phyloP scores from a whole-genome alignment of 2,888 invertebrate species.

The Acrobasis consociella region DNA sequence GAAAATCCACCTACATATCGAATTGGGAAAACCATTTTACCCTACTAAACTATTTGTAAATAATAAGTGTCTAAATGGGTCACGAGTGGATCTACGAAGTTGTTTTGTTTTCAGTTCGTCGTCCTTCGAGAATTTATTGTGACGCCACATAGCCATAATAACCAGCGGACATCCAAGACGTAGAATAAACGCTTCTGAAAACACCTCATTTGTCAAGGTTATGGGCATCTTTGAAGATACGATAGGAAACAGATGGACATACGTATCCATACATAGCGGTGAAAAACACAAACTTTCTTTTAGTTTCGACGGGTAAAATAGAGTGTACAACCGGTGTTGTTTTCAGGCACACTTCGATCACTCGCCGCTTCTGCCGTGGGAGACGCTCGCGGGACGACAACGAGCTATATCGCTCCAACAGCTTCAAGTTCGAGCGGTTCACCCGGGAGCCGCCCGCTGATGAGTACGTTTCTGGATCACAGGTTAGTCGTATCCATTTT shows the following conservation, averaged over 20 bases:
- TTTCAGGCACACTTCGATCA: conserved; percentile 80
- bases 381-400: conserved; percentile 88
- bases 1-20: background rate
- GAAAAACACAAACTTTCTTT: no score
- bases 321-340: background rate
- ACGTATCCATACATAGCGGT: no score
- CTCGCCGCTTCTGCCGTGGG: conserved; percentile 89
- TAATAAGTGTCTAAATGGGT: background rate
- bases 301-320: no score
- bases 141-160: no score
- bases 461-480: conserved; percentile 86
- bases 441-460: conserved; percentile 86
- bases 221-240: no score
- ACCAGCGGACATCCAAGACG: no score
- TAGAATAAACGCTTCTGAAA: no score
- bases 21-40: conserved; percentile 11
- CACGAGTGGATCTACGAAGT: background rate
- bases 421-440: conserved; percentile 94
- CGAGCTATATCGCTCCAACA: conserved; percentile 93
- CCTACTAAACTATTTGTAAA: no score
- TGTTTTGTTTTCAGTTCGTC: background rate
- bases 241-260: no score
- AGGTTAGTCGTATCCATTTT: conserved; percentile 79
- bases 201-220: no score
- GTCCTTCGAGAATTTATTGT: no score